phyloP scores from a whole-genome alignment of 2,888 invertebrate genomes.

The Trachelus iudaicus region DNA sequence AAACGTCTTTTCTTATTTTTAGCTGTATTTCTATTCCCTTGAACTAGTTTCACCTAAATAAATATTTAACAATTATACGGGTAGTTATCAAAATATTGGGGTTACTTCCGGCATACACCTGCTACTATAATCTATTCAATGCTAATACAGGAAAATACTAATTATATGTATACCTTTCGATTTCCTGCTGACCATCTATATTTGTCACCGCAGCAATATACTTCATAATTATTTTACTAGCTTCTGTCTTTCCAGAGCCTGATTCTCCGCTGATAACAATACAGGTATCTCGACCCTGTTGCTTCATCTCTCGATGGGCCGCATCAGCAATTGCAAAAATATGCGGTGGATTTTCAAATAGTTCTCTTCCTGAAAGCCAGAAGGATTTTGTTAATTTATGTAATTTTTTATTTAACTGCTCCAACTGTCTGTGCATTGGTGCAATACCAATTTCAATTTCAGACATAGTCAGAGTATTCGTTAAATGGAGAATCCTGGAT shows the following conservation, averaged over 20 bases:
- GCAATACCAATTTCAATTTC: too few species aligned
- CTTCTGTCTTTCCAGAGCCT: conserved; percentile 98
- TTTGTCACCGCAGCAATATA: conserved; percentile 98
- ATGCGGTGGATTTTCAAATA: conserved; percentile 97
- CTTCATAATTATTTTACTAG: conserved; percentile 99
- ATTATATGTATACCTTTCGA: conserved; percentile 80
- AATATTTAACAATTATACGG: too few species aligned
- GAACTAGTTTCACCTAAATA: too few species aligned
- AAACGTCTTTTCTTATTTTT: not conserved
- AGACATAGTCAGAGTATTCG: too few species aligned
- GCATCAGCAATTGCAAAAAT: conserved; percentile 98
- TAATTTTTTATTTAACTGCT: conserved; percentile 9
- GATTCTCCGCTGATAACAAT: conserved; percentile 98
- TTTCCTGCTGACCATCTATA: conserved; percentile 89
- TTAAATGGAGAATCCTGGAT: too few species aligned
- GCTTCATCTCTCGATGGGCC: conserved; percentile 93
- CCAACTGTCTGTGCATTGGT: too few species aligned
- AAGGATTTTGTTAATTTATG: not conserved
- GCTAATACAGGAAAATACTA: not conserved
- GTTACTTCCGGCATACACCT: too few species aligned
- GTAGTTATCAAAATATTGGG: too few species aligned
- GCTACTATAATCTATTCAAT: too few species aligned
- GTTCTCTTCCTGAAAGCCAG: conserved; percentile 79
- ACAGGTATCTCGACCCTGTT: conserved; percentile 92
- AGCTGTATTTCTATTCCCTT: too few species aligned